Conservation (phyloP, 2,888 invertebrate genomes). For the Cacoxenus indagator region DNA sequence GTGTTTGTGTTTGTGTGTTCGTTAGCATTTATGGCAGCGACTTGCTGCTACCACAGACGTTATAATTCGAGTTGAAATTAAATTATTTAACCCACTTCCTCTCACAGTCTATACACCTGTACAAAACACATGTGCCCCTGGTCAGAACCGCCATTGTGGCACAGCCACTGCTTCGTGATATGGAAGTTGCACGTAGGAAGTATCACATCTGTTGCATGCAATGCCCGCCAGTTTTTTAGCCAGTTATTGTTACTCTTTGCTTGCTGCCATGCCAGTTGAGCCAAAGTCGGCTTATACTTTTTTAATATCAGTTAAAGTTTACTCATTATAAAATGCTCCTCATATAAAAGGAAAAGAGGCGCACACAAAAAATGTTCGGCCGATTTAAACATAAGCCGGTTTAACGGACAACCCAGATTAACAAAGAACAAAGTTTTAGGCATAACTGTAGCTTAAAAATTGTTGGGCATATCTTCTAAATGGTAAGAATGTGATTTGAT, state of each 20-base stretch:
- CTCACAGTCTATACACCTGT: no score
- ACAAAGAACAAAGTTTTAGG: no score
- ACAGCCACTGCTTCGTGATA: not conserved
- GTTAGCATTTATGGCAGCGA: constrained; percentile 57
- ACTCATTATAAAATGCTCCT: not conserved
- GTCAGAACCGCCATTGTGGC: not conserved
- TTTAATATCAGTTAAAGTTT: not conserved
- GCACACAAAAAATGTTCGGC: no score
- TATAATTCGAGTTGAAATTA: constrained; percentile 57
- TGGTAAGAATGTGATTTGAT: no score
- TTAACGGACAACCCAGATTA: no score
- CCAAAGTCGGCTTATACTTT: not conserved
- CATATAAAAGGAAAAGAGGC: not conserved
- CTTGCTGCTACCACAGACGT: constrained; percentile 57
- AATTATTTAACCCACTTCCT: constrained; percentile 54
- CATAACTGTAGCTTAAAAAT: no score
- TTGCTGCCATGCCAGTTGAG: not conserved
- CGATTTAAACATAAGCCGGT: no score
- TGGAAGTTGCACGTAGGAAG: constrained; percentile 36
- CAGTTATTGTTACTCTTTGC: not conserved
- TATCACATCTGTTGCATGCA: constrained; percentile 25
- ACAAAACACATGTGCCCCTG: no score
- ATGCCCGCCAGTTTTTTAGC: not conserved
- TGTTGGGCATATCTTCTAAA: no score
- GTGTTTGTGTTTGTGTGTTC: not conserved